Evolutionary conservation across 2,797 vertebrate species (phyloP), one percentile per base, ranked within the genome.

Genomic region (Chloroceryle amazona): DNA sequence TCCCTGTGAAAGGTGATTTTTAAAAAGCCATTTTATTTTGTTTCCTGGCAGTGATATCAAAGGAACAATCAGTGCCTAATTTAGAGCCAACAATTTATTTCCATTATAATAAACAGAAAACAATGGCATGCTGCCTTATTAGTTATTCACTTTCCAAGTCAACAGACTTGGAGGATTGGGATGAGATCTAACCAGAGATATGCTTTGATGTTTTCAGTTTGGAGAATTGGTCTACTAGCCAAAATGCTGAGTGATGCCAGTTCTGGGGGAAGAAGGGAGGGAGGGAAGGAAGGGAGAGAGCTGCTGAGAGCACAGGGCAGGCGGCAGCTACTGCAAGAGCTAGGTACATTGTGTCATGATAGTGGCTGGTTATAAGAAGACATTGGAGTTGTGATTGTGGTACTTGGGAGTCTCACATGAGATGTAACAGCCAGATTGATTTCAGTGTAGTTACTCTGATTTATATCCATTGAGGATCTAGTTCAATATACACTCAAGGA

Each of bases 11-110:
- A 97, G 42, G 92, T 84, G 94, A 94, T 79, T 63, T 94, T 96
- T 72, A 81, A 95, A 97, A 92, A 60, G 71, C 44, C 80, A 46
- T 93, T 85, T 89, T 88, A 95, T 94, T 97, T 97, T 93, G 84
- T 86, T 98, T 96, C 93, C 95, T 98, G 97, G 96, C 94, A 96
- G 12, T 47, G 47, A 96, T 96, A 98, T 98, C 96, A 97, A 98
- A 98, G 96, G 82, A 95, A 49, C 74, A 75, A 95, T 95, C 90
- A 93, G 89, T 81, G 62, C 88, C 85, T 97, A 91, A 92, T 89
- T 93, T 93, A 80, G 52, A 92, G 86, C 93, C 94, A 96, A 70
- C 84, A 70, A 88, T 94, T 97, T 96, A 96, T 96, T 96, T 96
- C 92, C 96, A 96, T 96, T 97, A 95, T 94, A 96, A 95, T 86